phyloP scores from a whole-genome alignment of 1,140 invertebrate species.

The Melanaphis sacchari region DNA sequence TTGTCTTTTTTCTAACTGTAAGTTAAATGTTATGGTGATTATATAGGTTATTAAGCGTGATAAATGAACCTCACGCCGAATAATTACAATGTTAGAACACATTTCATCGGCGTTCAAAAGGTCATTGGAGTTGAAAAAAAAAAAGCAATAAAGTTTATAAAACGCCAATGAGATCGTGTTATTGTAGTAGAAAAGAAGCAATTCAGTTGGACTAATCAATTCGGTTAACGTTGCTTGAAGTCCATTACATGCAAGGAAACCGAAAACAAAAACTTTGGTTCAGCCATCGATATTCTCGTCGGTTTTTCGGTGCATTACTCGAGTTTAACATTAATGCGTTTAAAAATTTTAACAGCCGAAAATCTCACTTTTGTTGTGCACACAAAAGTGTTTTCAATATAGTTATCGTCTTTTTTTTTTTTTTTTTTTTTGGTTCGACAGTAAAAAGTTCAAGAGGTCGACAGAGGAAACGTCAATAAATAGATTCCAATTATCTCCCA shows the following conservation, averaged over 20 bases:
- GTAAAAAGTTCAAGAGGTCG: constrained; percentile 9
- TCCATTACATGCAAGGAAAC: neutral
- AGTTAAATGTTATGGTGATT: neutral
- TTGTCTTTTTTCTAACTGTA: neutral
- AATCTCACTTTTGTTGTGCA: neutral
- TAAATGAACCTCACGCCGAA: neutral
- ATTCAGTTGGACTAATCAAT: constrained; percentile 15
- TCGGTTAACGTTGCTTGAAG: neutral
- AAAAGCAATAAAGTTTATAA: neutral
- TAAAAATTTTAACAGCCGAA: neutral
- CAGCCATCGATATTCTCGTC: neutral
- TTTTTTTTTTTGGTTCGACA: neutral
- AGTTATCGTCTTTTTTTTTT: neutral
- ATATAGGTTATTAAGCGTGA: neutral
- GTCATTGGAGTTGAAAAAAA: neutral
- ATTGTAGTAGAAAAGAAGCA: neutral
- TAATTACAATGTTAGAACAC: neutral
- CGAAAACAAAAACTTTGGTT: neutral
- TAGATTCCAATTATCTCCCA: constrained; percentile 2
- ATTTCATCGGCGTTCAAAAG: neutral
- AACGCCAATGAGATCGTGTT: neutral
- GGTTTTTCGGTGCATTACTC: neutral
- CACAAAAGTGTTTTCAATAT: neutral
- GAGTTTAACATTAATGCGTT: neutral
- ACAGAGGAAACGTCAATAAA: neutral